Conservation (phyloP, 1,140 invertebrate genomes). For the Leptonema lineaticorne region DNA sequence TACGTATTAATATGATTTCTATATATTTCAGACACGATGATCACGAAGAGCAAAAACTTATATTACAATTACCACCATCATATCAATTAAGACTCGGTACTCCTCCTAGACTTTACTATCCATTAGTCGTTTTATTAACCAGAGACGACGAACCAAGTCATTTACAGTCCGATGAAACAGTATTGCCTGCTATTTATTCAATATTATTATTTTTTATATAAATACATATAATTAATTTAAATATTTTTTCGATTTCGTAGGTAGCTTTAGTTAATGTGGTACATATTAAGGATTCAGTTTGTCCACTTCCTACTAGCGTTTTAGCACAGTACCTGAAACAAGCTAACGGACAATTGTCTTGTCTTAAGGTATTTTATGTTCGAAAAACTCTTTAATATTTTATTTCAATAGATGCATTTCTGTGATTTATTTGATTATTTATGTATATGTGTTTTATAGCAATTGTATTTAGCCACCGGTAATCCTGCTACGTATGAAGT, state of each 20-base stretch:
- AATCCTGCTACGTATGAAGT: conserved; percentile 63
- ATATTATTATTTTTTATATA: not conserved
- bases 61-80: conserved; percentile 62
- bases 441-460: conserved; percentile 54
- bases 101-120: conserved; percentile 71
- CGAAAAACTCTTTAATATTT: conserved; percentile 37
- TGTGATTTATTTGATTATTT: not conserved
- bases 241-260: conserved; percentile 52
- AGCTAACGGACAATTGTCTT: conserved; percentile 76
- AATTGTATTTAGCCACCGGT: conserved; percentile 72
- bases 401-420: not conserved
- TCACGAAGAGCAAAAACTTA: conserved; percentile 66
- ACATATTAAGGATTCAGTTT: conserved; percentile 75
- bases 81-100: conserved; percentile 62
- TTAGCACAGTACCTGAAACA: conserved; percentile 80
- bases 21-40: conserved; percentile 59
- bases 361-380: conserved; percentile 79
- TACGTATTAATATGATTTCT: not conserved
- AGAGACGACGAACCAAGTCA: conserved; percentile 61
- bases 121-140: conserved; percentile 71
- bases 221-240: not conserved
- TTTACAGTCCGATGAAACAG: conserved; percentile 74
- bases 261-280: conserved; percentile 77
- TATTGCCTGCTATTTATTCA: conserved; percentile 44
- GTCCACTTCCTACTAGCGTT: conserved; percentile 73